Base-by-base conservation (phyloP, 1,140 invertebrate genomes). In the Drosophila bipectinata region DNA sequence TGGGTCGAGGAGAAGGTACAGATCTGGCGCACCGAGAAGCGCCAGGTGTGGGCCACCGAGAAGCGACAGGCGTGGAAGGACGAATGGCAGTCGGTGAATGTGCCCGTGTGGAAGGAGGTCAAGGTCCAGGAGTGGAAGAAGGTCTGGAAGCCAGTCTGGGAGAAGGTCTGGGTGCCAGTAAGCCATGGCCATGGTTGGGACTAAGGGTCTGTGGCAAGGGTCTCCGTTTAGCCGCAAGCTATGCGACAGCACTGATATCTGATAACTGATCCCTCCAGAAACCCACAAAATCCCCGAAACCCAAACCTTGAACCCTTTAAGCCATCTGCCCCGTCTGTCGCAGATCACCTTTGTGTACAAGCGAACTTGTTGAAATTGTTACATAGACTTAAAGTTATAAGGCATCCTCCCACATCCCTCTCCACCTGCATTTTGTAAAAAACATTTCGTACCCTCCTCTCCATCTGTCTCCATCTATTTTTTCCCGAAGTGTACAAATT, bases 21-120 rank as follows among this genome's bases (percentile, higher is more conserved):
- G 87, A 94, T 95, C 30, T 96, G 95, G 95, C 94, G 94, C 61
- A 95, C 94, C 0, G 93, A 95, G 41, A 96, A 96, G 91, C 95
- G 95, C 76, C 94, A 96, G 91, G 93, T 95, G n/a, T 96, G 95
- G 96, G 93, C 95, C 63, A 95, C 94, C 7, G 95, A 96, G 60
- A 95, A 96, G 91, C 95, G 96, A 77, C 93, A 95, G 91, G 93
- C 95, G 48, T 96, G 95, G 95, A 94, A 95, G 74, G 95, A 95
- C 39, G 95, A 96, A 80, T 96, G 95, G 94, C 95, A 95, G 90
- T 82, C 91, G 30, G 72, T 77, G 37, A 72, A 92, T 60, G 91
- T 91, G 56, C 94, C 94, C 24, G 94, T 94, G 12, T 95, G 94
- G 94, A 95, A 95, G 84, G 93, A 94, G 45, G 93, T 95, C 24